Evolutionary conservation across 2,113 vertebrate species (phyloP).

Genomic region (Carollia perspicillata): DNA sequence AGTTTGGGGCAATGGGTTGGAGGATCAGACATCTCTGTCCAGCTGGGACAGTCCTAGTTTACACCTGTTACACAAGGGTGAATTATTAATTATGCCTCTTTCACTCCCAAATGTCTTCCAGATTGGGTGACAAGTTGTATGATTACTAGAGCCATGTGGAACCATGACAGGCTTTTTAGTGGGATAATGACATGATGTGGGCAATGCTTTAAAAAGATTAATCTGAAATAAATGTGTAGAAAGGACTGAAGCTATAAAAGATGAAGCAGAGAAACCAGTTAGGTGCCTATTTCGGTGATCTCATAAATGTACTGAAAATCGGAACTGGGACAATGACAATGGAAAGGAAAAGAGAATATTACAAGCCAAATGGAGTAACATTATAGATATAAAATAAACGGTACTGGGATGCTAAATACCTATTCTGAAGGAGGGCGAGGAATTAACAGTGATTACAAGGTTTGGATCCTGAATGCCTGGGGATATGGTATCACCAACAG

Average conservation of each 20-base stretch:
- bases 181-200: background rate
- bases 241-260: background rate
- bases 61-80: background rate
- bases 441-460: background rate
- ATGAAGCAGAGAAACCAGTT: slow-evolving; percentile 23
- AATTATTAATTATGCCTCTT: background rate
- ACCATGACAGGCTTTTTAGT: background rate
- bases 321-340: background rate
- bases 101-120: background rate
- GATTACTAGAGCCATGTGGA: background rate
- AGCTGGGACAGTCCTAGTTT: background rate
- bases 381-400: background rate
- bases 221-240: background rate
- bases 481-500: background rate
- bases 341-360: background rate
- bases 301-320: background rate
- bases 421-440: background rate
- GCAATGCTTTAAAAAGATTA: background rate
- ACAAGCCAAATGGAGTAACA: background rate
- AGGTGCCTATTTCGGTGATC: background rate
- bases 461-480: background rate
- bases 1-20: background rate
- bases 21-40: background rate
- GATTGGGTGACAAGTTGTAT: background rate
- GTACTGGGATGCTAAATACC: background rate